These are phyloP conservation scores for Drosophila murphyi DNA, from an alignment of 1,140 invertebrate genomes.

Conservation along the genomic window DNA sequence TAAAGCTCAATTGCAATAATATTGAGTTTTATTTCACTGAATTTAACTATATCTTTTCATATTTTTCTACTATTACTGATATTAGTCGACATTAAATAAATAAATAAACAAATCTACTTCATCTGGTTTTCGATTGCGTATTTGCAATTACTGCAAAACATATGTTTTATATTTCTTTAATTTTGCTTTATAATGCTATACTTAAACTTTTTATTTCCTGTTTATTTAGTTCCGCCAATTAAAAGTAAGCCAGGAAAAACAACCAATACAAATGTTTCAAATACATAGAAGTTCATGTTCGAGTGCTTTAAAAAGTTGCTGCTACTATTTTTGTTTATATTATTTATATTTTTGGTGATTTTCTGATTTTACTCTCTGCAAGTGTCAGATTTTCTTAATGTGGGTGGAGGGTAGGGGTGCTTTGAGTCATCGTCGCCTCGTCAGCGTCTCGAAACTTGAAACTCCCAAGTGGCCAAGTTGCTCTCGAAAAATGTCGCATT, in stretches of 20 bases:
- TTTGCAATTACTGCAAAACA: background rate
- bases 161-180: too few relatives aligned
- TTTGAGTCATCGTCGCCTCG: conserved; percentile 40
- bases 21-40: too few relatives aligned
- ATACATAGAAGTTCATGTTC: conserved; percentile 14
- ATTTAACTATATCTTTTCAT: too few relatives aligned
- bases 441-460: conserved; percentile 18
- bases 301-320: conserved; percentile 23
- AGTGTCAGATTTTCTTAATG: conserved; percentile 34
- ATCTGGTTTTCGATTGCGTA: background rate
- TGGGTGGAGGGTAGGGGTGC: background rate
- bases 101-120: too few relatives aligned
- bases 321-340: conserved; percentile 12
- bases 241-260: too few relatives aligned
- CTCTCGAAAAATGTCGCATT: conserved; percentile 63
- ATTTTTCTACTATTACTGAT: too few relatives aligned
- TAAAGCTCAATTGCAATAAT: too few relatives aligned
- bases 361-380: conserved; percentile 3
- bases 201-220: too few relatives aligned
- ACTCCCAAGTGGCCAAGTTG: conserved; percentile 57
- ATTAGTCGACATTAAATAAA: too few relatives aligned
- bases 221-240: too few relatives aligned
- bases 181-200: too few relatives aligned
- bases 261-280: background rate
- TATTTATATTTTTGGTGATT: conserved; percentile 12